These are phyloP conservation scores for Branchinecta lindahli DNA, from an alignment of 1,140 invertebrate genomes.

Conservation along the genomic window DNA sequence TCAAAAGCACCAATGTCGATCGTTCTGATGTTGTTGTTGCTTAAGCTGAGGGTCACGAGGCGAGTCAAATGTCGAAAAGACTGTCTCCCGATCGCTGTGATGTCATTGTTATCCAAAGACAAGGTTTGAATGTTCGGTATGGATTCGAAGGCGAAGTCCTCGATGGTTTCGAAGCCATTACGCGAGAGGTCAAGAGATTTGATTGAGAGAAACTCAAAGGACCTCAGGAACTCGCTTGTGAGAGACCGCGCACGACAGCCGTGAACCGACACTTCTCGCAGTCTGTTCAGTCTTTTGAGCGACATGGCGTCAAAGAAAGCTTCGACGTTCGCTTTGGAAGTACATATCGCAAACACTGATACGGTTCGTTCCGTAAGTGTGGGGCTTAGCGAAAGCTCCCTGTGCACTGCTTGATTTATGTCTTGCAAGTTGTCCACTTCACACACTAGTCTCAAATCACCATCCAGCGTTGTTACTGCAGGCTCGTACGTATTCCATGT, in stretches of 20 bases:
- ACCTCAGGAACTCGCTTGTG: neutral
- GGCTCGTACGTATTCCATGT: neutral
- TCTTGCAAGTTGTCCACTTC: neutral
- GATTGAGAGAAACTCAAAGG: conserved; percentile 2
- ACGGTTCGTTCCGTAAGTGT: neutral
- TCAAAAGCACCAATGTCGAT: conserved; percentile 67
- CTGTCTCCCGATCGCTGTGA: conserved; percentile 42
- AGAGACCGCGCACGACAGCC: neutral
- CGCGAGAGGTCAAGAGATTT: conserved; percentile 59
- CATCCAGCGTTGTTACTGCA: neutral
- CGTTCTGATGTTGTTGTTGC: conserved; percentile 67
- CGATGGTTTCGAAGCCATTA: conserved; percentile 50
- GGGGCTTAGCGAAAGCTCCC: neutral
- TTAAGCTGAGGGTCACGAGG: conserved; percentile 67
- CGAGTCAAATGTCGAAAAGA: conserved; percentile 62
- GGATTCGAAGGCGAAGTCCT: conserved; percentile 65
- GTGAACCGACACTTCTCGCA: neutral
- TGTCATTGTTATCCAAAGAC: conserved; percentile 60
- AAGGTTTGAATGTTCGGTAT: conserved; percentile 65
- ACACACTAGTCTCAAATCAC: neutral
- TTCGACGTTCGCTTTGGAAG: neutral
- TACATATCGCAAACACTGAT: neutral
- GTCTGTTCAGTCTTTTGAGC: neutral
- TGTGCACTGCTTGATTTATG: neutral
- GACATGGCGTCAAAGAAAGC: neutral